A percentile compares a stretch with the other conserved stretches of the same genome.
phyloP scores from a whole-genome alignment of 2,113 vertebrate species.

The Telmatochromis sp. region DNA sequence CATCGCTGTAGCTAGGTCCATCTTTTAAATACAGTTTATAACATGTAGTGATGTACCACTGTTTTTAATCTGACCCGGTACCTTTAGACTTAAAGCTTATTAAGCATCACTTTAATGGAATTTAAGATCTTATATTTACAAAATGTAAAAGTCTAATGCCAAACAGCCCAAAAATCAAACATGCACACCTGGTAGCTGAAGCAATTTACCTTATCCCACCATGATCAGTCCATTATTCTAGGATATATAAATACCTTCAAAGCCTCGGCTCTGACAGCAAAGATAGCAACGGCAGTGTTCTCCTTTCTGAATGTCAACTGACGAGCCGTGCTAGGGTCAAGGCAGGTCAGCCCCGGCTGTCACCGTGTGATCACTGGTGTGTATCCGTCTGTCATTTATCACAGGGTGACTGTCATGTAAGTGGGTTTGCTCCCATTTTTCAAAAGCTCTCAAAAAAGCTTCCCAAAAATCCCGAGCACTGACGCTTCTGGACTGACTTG shows the following conservation, averaged over 20 bases:
- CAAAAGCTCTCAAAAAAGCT: not conserved
- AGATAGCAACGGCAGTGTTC: not conserved
- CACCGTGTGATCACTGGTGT: not conserved
- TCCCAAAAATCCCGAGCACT: not conserved
- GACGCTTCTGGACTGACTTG: not conserved
- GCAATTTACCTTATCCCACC: not conserved
- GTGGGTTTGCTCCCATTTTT: not conserved
- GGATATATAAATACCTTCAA: not conserved
- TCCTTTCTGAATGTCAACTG: not conserved
- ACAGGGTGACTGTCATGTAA: not conserved
- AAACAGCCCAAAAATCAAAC: not conserved
- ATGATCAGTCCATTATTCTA: not conserved
- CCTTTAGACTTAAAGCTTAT: not conserved
- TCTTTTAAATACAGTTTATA: not conserved
- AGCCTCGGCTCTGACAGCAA: not conserved
- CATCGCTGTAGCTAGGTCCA: not conserved
- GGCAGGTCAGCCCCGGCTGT: not conserved
- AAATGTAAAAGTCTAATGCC: not conserved
- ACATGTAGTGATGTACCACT: not conserved
- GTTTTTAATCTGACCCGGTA: not conserved
- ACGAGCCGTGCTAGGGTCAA: not conserved
- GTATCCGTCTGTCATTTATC: conserved; percentile 4
- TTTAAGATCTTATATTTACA: not conserved
- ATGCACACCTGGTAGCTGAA: not conserved
- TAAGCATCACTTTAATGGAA: not conserved